Percentiles rank a stretch among this genome's conserved stretches.
Evolutionary conservation across 2,888 invertebrate genomes (phyloP).

Genomic region (Kuschelorhynchus macadamiae): DNA sequence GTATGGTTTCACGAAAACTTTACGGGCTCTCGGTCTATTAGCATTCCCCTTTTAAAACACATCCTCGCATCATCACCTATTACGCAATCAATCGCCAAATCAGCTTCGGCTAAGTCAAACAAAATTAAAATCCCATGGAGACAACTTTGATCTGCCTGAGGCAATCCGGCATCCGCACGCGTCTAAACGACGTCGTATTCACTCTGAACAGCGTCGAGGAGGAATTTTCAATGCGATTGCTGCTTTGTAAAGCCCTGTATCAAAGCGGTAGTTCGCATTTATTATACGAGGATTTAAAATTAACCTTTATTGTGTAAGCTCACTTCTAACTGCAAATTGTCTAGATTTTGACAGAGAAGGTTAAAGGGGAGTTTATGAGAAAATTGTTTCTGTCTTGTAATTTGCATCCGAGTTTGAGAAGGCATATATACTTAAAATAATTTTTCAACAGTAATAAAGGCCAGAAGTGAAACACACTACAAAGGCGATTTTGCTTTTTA

Average conservation of each 20-base stretch:
- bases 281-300: slow-evolving; percentile 65
- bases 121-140: slow-evolving; percentile 40
- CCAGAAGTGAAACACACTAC: no score
- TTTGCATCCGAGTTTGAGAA: no score
- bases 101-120: slow-evolving; percentile 42
- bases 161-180: slow-evolving; percentile 58
- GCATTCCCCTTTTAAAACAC: slow-evolving; percentile 26
- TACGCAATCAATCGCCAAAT: slow-evolving; percentile 34
- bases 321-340: slow-evolving; percentile 41
- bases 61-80: slow-evolving; percentile 36
- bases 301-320: slow-evolving; percentile 64
- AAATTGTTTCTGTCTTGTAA: no score
- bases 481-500: no score
- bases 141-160: slow-evolving; percentile 44
- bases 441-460: no score
- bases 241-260: slow-evolving; percentile 63
- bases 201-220: slow-evolving; percentile 65
- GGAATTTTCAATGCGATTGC: slow-evolving; percentile 69
- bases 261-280: slow-evolving; percentile 63
- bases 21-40: no score
- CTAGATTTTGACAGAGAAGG: background rate
- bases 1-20: no score
- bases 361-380: background rate
- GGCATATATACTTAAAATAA: no score
- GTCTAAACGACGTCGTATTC: slow-evolving; percentile 63